Conservation (phyloP, 2,113 vertebrate species). For the Carlito syrichta region DNA sequence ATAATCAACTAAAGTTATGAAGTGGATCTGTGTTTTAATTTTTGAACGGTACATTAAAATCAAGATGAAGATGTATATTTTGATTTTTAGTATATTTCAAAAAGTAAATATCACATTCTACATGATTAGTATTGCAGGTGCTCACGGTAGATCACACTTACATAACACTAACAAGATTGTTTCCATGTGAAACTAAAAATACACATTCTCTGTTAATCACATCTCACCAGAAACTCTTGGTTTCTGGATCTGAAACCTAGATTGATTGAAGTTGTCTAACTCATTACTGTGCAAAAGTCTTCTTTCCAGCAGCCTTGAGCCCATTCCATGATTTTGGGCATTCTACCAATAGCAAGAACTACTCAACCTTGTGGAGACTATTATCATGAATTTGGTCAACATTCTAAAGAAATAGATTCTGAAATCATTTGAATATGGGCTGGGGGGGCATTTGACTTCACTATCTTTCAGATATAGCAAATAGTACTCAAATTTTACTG, state of each 20-base stretch:
- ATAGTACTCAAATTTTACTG: background rate
- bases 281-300: background rate
- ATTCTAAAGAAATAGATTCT: background rate
- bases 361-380: background rate
- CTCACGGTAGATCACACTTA: background rate
- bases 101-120: background rate
- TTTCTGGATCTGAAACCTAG: background rate
- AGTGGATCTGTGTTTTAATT: background rate
- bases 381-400: background rate
- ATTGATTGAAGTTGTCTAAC: background rate
- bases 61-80: background rate
- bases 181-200: background rate
- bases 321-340: background rate
- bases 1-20: background rate
- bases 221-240: background rate
- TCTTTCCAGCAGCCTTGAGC: background rate
- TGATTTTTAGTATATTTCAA: background rate
- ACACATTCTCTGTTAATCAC: background rate
- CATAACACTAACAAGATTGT: background rate
- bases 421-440: background rate
- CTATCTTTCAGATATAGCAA: background rate
- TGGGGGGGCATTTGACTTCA: background rate
- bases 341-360: background rate
- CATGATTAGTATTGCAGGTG: background rate
- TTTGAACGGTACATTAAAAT: constrained; percentile 13